These are phyloP conservation scores for Trichogramma pretiosum DNA, from an alignment of 1,140 invertebrate species.

Conservation along the genomic window DNA sequence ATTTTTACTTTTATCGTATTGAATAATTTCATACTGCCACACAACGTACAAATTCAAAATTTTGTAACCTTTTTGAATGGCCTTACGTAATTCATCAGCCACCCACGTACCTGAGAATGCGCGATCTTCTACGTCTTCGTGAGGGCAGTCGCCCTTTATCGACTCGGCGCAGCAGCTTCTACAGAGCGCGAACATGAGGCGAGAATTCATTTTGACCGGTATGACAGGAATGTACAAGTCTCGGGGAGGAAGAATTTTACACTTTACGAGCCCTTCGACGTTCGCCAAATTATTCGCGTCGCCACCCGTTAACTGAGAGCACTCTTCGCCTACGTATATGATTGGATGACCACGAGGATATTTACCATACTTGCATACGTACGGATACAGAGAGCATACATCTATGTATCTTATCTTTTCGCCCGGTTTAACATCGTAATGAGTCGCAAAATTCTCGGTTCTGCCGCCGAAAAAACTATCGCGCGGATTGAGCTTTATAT, in stretches of 20 bases:
- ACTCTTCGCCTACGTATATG: slow-evolving; percentile 22
- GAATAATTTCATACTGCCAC: slow-evolving; percentile 28
- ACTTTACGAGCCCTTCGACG: slow-evolving; percentile 26
- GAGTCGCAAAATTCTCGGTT: slow-evolving; percentile 28
- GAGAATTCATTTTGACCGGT: slow-evolving; percentile 23
- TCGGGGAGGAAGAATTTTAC: slow-evolving; percentile 27
- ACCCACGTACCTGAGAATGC: slow-evolving; percentile 35
- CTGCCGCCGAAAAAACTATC: slow-evolving; percentile 34
- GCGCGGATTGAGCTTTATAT: slow-evolving; percentile 5
- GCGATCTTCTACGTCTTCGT: slow-evolving; percentile 28
- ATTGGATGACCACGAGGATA: slow-evolving; percentile 34
- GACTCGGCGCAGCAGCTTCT: slow-evolving; percentile 19
- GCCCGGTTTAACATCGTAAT: slow-evolving; percentile 21
- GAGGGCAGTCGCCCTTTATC: not conserved
- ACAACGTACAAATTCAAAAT: slow-evolving; percentile 34
- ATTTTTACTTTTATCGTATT: slow-evolving; percentile 10
- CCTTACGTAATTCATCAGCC: slow-evolving; percentile 33
- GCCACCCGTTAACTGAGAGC: not conserved
- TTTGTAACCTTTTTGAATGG: slow-evolving; percentile 31
- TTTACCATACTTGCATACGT: slow-evolving; percentile 22
- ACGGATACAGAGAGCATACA: slow-evolving; percentile 33
- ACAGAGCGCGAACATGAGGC: slow-evolving; percentile 31
- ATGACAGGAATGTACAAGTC: slow-evolving; percentile 31
- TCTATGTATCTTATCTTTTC: slow-evolving; percentile 35
- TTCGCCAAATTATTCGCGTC: slow-evolving; percentile 4